phyloP scores from a whole-genome alignment of 2,797 vertebrate genomes.

The Nyctalus aviator region DNA sequence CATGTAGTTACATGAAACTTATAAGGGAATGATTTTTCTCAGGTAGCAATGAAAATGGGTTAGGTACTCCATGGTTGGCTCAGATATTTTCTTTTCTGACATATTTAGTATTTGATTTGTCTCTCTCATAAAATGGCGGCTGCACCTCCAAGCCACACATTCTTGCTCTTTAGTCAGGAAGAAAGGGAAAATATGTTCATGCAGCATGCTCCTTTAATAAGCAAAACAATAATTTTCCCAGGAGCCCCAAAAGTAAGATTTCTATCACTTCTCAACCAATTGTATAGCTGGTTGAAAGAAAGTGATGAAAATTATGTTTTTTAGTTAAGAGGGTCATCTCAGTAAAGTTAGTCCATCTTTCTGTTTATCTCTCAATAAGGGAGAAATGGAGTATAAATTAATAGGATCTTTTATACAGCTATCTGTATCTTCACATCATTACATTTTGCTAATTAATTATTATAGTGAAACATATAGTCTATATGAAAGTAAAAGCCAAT shows the following conservation, averaged over 20 bases:
- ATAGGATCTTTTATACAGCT: neutral
- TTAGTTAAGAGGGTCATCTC: neutral
- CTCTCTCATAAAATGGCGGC: neutral
- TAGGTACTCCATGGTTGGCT: neutral
- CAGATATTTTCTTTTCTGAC: neutral
- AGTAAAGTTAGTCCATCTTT: neutral
- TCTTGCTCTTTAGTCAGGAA: neutral
- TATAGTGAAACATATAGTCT: neutral
- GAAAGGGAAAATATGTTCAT: neutral
- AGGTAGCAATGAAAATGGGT: neutral
- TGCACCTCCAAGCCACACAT: neutral
- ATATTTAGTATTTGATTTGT: neutral
- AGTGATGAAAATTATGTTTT: slow-evolving; percentile 3
- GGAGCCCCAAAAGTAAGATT: neutral
- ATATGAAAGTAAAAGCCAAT: neutral
- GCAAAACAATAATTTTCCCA: neutral
- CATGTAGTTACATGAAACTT: neutral
- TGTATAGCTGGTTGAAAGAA: neutral
- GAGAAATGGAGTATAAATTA: neutral
- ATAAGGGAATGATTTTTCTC: neutral
- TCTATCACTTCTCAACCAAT: neutral
- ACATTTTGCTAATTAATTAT: neutral
- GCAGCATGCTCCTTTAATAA: neutral
- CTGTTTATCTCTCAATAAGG: neutral
- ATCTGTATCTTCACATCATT: neutral